Conservation (phyloP, 2,113 vertebrate genomes). For the Larimichthys polyactis region DNA sequence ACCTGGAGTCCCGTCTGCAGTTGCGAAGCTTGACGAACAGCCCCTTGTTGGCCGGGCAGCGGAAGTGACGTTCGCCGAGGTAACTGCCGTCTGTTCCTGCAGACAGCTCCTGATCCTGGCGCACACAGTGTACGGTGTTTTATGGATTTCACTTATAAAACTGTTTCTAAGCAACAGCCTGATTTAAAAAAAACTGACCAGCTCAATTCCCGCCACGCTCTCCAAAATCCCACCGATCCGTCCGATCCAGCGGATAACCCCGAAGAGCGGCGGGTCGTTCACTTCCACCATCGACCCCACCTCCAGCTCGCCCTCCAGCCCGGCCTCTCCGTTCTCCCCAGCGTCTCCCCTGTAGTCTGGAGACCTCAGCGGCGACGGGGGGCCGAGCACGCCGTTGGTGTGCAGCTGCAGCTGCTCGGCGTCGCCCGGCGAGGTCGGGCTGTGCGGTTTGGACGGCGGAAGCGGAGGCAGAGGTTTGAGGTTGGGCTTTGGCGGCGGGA, state of each 20-base stretch:
- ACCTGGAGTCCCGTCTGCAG: conserved; percentile 88
- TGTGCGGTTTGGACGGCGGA: conserved; percentile 38
- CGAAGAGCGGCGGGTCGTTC: conserved; percentile 86
- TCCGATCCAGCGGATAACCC: conserved; percentile 89
- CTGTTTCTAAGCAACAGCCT: too few species aligned
- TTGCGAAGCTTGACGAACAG: conserved; percentile 86
- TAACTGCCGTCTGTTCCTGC: conserved; percentile 87
- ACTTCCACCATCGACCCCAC: conserved; percentile 89
- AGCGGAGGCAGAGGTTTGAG: conserved; percentile 30
- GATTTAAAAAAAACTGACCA: conserved; percentile 69
- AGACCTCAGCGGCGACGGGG: conserved; percentile 49
- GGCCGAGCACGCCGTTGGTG: conserved; percentile 60
- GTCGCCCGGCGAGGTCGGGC: background rate
- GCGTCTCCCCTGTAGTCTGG: background rate
- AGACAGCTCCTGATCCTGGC: conserved; percentile 85
- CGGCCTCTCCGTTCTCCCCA: conserved; percentile 28
- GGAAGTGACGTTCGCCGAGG: conserved; percentile 83
- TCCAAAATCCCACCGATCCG: conserved; percentile 74
- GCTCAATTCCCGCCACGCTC: conserved; percentile 85
- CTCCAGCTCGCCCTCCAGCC: conserved; percentile 71
- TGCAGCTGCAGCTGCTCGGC: conserved; percentile 22
- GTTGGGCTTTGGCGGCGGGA: conserved; percentile 43
- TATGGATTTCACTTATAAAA: background rate
- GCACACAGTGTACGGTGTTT: background rate
- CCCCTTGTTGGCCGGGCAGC: conserved; percentile 85